Evolutionary conservation across 2,797 vertebrate species (phyloP), one percentile per base, ranked within the genome.

Genomic region (Ataeniobius toweri): DNA sequence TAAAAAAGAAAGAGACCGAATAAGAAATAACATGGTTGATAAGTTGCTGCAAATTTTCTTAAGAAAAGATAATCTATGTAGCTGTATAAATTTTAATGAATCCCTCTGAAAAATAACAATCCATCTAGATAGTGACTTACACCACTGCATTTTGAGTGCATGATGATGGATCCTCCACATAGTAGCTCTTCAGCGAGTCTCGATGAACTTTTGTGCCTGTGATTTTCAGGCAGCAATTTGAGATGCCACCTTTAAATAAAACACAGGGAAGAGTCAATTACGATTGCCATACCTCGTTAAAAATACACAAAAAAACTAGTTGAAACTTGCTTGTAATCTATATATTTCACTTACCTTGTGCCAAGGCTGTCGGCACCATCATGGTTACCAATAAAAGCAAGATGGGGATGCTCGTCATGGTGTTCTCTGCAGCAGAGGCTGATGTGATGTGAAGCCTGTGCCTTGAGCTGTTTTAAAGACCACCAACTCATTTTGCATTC

Each of bases 131-230:
- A 51, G 31, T 68, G 6, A 92, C 94, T 93, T 88, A 96, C 95
- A 92, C 89, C 22, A 95, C 89, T 78, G 83, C 93, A 0, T 59
- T 0, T 13, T 90, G 3, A 9, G n/a, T 1, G 70, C 94, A 95
- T 0, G 83, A 0, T 0, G 87, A 8, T 0, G 0, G 41, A 0
- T 7, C 0, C 69, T 95, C 92, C 3, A 6, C 0, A 9, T 78
- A 90, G 70, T 94, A 95, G 0, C 1, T 39, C 14, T 0, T 41
- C 72, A 95, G 82, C 1, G 0, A 3, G 0, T 74, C 26, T 48
- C 44, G 16, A 0, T 1, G 22, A 75, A 92, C 5, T 70, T 39
- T 58, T n/a, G 79, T 92, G 0, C 7, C 0, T 3, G 3, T 16
- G 3, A 71, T 22, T 9, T 0, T 55, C 44, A 67, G 74, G 86